Percentiles rank a stretch among this genome's conserved stretches.
Conservation (phyloP, 2,797 vertebrate genomes). For the Coreius guichenoti region DNA sequence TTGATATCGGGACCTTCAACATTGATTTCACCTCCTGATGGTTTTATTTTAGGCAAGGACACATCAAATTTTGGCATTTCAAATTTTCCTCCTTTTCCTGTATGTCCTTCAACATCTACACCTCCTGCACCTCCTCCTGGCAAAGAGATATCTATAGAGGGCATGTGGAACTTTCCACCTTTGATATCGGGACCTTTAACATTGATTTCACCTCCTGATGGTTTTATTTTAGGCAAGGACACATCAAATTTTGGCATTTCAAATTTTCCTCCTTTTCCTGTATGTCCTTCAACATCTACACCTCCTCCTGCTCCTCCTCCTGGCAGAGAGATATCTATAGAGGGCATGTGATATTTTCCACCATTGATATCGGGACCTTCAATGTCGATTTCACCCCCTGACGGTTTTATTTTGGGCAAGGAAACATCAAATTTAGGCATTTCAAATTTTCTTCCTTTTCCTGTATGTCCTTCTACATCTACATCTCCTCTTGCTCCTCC, state of each 20-base stretch:
- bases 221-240: conserved; percentile 48
- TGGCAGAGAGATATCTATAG: conserved; percentile 56
- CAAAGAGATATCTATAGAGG: conserved; percentile 54
- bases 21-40: conserved; percentile 28
- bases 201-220: conserved; percentile 31
- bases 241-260: conserved; percentile 66
- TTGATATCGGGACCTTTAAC: conserved; percentile 50
- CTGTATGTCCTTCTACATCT: no score
- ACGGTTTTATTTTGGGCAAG: conserved; percentile 42
- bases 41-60: conserved; percentile 47
- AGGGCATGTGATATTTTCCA: neutral
- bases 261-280: conserved; percentile 60
- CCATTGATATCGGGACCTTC: no score
- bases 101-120: neutral
- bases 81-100: conserved; percentile 16
- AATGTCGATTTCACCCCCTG: conserved; percentile 19
- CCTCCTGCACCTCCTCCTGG: neutral
- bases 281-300: neutral
- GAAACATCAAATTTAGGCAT: conserved; percentile 62
- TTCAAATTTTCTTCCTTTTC: neutral
- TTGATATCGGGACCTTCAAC: neutral
- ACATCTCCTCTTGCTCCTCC: no score
- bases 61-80: conserved; percentile 59
- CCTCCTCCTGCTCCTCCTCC: conserved; percentile 36
- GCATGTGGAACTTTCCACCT: conserved; percentile 40